Conservation (phyloP, 2,888 invertebrate genomes). For the Agonopterix arenella region DNA sequence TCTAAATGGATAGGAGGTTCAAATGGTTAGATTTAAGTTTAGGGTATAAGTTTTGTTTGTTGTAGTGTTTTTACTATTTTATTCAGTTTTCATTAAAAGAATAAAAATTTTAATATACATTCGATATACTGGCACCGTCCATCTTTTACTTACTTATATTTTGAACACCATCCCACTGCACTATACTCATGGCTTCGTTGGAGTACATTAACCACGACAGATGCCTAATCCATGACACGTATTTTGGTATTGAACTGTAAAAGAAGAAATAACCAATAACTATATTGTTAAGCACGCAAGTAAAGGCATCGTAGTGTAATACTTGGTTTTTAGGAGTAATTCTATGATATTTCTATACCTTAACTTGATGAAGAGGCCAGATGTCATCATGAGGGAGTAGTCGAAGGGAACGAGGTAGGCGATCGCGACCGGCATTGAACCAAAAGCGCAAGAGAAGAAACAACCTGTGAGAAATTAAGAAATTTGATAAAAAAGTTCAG, state of each 20-base stretch:
- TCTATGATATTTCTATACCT: constrained; percentile 71
- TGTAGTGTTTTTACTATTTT: too few species aligned
- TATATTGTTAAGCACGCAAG: too few species aligned
- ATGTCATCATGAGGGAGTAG: constrained; percentile 90
- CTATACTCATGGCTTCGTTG: constrained; percentile 88
- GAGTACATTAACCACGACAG: constrained; percentile 92
- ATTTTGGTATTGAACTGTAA: constrained; percentile 81
- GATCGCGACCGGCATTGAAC: constrained; percentile 87
- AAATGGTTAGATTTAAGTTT: too few species aligned
- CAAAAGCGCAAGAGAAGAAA: constrained; percentile 90
- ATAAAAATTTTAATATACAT: too few species aligned
- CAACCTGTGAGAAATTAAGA: constrained; percentile 81
- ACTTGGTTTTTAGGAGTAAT: neutral
- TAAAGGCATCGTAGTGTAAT: neutral
- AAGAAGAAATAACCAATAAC: neutral
- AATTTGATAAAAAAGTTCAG: too few species aligned
- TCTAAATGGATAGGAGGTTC: too few species aligned
- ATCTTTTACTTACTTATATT: constrained; percentile 81
- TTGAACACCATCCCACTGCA: constrained; percentile 87
- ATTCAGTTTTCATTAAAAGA: too few species aligned
- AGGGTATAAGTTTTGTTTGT: too few species aligned
- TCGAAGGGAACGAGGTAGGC: constrained; percentile 91
- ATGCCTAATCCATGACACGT: constrained; percentile 86
- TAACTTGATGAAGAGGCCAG: constrained; percentile 89
- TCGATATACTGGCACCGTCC: too few species aligned